These are phyloP conservation scores for Chaetorhynchus papuensis DNA, from an alignment of 2,113 vertebrate species.

Conservation along the genomic window DNA sequence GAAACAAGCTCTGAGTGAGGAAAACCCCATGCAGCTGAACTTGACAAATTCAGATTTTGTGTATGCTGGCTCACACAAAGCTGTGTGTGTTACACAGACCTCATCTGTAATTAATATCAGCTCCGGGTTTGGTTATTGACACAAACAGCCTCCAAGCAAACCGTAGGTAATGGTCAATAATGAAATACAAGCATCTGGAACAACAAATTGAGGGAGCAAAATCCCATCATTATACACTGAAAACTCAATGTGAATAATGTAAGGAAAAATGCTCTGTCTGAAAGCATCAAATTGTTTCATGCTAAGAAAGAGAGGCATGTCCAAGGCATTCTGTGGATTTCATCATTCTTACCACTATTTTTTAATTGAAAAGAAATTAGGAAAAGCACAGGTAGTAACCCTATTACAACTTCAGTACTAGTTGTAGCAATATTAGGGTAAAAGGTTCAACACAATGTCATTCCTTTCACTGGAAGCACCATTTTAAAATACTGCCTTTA, in stretches of 20 bases:
- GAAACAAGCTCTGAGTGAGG: neutral
- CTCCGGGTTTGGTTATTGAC: neutral
- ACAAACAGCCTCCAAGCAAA: neutral
- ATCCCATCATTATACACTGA: neutral
- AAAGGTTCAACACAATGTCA: neutral
- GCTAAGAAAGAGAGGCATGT: neutral
- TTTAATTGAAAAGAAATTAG: neutral
- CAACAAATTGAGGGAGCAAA: neutral
- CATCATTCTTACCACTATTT: neutral
- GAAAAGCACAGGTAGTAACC: neutral
- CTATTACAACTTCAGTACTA: neutral
- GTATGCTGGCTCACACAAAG: neutral
- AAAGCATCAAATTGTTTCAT: neutral
- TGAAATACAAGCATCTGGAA: neutral
- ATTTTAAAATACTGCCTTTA: neutral
- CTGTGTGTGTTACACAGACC: neutral
- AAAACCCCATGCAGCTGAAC: neutral
- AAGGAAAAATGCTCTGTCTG: neutral
- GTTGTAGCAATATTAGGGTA: neutral
- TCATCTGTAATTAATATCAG: neutral
- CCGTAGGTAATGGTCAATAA: neutral
- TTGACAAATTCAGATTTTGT: neutral
- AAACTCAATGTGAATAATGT: neutral
- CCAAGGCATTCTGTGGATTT: neutral
- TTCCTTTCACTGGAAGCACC: neutral